phyloP scores from a whole-genome alignment of 35 echinoderm and acorn worm species.

The Apostichopus parvimensis region DNA sequence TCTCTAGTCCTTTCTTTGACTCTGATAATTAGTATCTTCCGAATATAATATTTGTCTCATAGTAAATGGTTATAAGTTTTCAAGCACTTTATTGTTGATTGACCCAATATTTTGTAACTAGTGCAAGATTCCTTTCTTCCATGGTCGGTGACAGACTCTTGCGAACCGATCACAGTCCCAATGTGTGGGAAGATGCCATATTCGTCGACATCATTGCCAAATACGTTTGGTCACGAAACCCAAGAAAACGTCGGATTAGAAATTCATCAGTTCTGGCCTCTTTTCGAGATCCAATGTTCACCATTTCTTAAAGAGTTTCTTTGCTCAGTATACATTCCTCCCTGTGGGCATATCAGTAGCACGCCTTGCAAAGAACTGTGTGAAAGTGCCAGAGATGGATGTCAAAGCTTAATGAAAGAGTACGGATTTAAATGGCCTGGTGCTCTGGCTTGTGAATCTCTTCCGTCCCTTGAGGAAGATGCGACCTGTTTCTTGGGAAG shows the following conservation, averaged over 20 bases:
- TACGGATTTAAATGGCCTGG: slow-evolving; percentile 30
- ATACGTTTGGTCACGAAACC: background rate
- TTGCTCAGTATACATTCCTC: slow-evolving; percentile 67
- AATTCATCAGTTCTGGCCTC: slow-evolving; percentile 69
- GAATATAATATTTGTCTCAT: too few relatives aligned
- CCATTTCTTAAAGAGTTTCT: slow-evolving; percentile 55
- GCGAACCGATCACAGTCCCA: too few relatives aligned
- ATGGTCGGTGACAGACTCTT: too few relatives aligned
- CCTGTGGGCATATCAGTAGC: background rate
- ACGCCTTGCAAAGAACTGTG: slow-evolving; percentile 3
- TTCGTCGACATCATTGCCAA: background rate
- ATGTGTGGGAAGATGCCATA: too few relatives aligned
- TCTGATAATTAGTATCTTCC: too few relatives aligned
- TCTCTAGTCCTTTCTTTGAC: too few relatives aligned
- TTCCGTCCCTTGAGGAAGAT: background rate
- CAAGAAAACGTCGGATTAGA: slow-evolving; percentile 52
- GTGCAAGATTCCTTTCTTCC: too few relatives aligned
- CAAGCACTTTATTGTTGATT: too few relatives aligned
- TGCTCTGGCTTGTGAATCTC: background rate
- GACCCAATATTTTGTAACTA: too few relatives aligned
- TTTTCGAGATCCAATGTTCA: slow-evolving; percentile 68
- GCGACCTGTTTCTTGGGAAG: too few relatives aligned
- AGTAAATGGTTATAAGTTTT: too few relatives aligned
- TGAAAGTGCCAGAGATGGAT: background rate
- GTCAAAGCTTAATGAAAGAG: background rate